Evolutionary conservation across 2,797 vertebrate species (phyloP), one percentile per base, ranked within the genome.

Genomic region (Urocyon cinereoargenteus): DNA sequence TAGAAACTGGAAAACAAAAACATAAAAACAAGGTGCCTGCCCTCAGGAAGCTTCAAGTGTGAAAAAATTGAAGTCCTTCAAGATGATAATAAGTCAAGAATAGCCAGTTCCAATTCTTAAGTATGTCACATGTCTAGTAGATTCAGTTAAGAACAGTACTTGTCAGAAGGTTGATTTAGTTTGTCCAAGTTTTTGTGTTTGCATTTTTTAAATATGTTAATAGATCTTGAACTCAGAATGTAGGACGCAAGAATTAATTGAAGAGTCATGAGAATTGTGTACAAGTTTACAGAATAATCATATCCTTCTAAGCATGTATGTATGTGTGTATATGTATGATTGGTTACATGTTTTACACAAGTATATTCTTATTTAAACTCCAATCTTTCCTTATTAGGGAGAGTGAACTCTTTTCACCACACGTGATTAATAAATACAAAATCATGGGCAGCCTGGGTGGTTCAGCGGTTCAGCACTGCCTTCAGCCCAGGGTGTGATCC

Each of bases 1-100:
- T 36, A 91, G 59, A 93, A 91, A 87, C 31, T 59, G 24, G 51
- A 2, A 88, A 96, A 84, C 2, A 49, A 96, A 94, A 79, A 45
- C 49, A 34, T 85, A 61, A 84, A 68, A 93, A 59, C 28, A 73
- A 79, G 36, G 2, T 93, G 10, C 40, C 28, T 51, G 28, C n/a
- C 34, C 15, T 92, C 64, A 77, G n/a, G 21, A 85, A 87, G 36
- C 88, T 93, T 72, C 61, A 93, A 53, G 24, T 72, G 55, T 66
- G 77, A 78, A 88, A 40, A 70, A 78, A 93, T 6, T 70, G 31
- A 62, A 75, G 34, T 81, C 79, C 14, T 89, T 82, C 75, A 68
- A 57, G n/a, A 28, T 57, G 66, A 57, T 53, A 70, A 40, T 78
- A 84, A 85, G 6, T 64, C 28, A 82, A 84, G 73, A 86, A 68